phyloP scores from a whole-genome alignment of 1,140 invertebrate species.

The Globodera rostochiensis region DNA sequence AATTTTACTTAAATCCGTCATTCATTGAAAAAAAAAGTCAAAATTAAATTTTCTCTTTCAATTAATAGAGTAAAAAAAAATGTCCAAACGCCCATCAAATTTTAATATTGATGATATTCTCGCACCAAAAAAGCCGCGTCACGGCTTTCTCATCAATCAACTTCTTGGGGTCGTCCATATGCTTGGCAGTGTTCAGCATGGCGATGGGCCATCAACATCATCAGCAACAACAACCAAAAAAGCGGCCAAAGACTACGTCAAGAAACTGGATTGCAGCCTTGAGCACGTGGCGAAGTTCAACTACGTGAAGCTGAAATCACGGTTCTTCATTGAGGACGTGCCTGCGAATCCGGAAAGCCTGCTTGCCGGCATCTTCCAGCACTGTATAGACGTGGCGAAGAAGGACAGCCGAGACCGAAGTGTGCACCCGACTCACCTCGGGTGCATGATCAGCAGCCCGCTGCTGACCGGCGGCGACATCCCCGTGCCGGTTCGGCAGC shows the following conservation, averaged over 20 bases:
- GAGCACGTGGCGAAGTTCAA: not conserved
- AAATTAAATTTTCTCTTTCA: too few species aligned
- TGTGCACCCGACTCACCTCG: not conserved
- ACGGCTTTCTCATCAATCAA: too few species aligned
- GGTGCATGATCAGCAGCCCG: slow-evolving; percentile 9
- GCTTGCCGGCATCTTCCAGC: not conserved
- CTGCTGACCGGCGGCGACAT: not conserved
- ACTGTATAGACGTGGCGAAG: not conserved
- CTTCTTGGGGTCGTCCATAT: too few species aligned
- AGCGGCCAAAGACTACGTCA: not conserved
- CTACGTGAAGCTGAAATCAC: not conserved
- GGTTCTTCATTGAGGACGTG: not conserved
- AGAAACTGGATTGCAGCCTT: not conserved
- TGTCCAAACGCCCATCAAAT: too few species aligned
- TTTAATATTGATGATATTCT: too few species aligned
- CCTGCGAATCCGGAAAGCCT: not conserved
- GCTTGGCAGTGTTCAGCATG: too few species aligned
- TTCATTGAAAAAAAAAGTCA: too few species aligned
- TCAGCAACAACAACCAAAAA: not conserved
- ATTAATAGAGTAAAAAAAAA: too few species aligned
- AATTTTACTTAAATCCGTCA: too few species aligned
- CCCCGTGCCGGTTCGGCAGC: not conserved
- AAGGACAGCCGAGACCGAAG: not conserved
- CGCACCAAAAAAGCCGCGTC: too few species aligned
- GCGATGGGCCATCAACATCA: too few species aligned